A percentile compares a stretch with the other conserved stretches of the same genome.
Conservation (phyloP, 64 coral and sea anemone genomes). For the Anthopleura sola region DNA sequence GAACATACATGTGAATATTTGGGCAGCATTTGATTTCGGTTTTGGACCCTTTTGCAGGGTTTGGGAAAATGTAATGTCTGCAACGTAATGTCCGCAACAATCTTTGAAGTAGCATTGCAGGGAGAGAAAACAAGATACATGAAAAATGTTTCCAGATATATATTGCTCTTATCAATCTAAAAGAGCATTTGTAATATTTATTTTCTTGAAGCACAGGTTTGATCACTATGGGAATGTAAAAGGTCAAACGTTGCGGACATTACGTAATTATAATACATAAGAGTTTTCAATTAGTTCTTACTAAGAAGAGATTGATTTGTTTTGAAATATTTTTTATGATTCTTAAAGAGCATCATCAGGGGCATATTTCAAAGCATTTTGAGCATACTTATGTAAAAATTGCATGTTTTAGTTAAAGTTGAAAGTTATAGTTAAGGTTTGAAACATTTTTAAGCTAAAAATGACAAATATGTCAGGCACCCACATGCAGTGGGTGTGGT, state of each 20-base stretch:
- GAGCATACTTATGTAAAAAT: not conserved
- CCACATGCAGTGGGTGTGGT: slow-evolving; percentile 8
- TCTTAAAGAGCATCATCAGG: slow-evolving; percentile 14
- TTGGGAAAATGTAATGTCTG: slow-evolving; percentile 5
- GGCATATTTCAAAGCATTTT: slow-evolving; percentile 9
- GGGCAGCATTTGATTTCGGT: slow-evolving; percentile 6
- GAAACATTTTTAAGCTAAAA: slow-evolving; percentile 8
- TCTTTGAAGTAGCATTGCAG: slow-evolving; percentile 10
- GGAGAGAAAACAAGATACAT: slow-evolving; percentile 13
- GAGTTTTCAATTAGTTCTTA: slow-evolving; percentile 9
- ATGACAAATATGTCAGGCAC: not conserved
- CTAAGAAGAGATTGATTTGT: slow-evolving; percentile 12
- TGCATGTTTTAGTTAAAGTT: slow-evolving; percentile 6
- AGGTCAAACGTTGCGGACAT: slow-evolving; percentile 8
- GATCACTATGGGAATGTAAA: slow-evolving; percentile 9
- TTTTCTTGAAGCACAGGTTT: slow-evolving; percentile 12
- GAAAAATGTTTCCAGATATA: not conserved
- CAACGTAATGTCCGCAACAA: not conserved
- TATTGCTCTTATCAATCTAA: slow-evolving; percentile 5
- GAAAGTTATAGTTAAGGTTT: slow-evolving; percentile 12
- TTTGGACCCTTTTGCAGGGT: slow-evolving; percentile 12
- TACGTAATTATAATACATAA: not conserved
- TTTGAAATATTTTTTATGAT: slow-evolving; percentile 12
- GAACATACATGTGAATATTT: slow-evolving; percentile 2
- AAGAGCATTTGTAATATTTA: slow-evolving; percentile 13